These are phyloP conservation scores for Damaliscus lunatus DNA, from an alignment of 2,113 vertebrate species.

Conservation along the genomic window DNA sequence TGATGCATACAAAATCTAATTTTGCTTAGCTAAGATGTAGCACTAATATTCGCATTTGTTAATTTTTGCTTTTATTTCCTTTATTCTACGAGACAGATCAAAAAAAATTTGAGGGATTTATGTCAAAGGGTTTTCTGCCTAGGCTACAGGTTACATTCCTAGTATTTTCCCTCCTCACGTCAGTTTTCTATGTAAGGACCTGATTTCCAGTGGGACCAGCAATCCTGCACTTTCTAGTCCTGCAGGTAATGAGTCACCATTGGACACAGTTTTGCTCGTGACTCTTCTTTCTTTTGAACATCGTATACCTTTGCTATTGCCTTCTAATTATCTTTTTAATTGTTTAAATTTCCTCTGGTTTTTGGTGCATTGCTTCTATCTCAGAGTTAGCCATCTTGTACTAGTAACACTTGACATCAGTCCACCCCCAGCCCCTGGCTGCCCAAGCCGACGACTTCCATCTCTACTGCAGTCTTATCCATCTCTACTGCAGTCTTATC, in stretches of 20 bases:
- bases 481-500: background rate
- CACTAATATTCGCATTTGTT: background rate
- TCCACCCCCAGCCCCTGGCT: background rate
- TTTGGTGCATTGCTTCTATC: constrained; percentile 41
- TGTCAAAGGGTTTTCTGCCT: background rate
- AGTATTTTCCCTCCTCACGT: background rate
- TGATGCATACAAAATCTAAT: too few species aligned
- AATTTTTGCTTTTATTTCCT: background rate
- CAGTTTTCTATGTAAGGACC: background rate
- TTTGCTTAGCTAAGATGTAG: too few species aligned
- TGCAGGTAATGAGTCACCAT: background rate
- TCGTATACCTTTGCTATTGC: background rate
- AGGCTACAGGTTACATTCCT: background rate
- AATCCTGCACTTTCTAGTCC: background rate
- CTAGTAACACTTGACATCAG: background rate
- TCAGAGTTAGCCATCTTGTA: background rate
- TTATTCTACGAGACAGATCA: background rate
- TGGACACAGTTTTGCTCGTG: background rate
- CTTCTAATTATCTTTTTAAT: background rate
- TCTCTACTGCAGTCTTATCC: background rate
- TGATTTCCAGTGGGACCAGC: background rate
- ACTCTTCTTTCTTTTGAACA: background rate
- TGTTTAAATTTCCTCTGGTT: constrained; percentile 40
- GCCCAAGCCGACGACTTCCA: background rate
- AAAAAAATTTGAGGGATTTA: background rate